A percentile compares a stretch with the other conserved stretches of the same genome.
Conservation (phyloP, 2,797 vertebrate genomes). For the Threskiornis aethiopicus region DNA sequence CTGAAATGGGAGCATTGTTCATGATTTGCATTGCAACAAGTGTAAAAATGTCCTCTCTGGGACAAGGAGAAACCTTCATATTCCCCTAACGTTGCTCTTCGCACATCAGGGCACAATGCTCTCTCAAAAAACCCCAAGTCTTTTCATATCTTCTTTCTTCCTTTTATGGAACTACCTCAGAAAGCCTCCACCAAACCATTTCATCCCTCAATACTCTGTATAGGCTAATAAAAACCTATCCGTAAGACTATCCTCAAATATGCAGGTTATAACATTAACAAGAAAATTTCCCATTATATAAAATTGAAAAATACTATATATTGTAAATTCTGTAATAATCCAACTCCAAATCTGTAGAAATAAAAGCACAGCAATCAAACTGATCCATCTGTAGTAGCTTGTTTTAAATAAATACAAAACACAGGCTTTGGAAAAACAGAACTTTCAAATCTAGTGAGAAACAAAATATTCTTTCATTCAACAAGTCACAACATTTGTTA, state of each 20-base stretch:
- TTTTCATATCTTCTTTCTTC: not conserved
- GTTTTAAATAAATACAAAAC: not conserved
- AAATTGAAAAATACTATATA: not conserved
- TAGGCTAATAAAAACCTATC: not conserved
- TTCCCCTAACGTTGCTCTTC: not conserved
- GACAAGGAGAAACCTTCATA: not conserved
- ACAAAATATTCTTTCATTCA: not conserved
- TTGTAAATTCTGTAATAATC: not conserved
- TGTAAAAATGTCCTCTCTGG: rapidly evolving
- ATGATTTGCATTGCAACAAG: not conserved
- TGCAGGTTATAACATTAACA: not conserved
- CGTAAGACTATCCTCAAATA: not conserved
- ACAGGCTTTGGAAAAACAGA: not conserved
- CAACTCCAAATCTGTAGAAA: not conserved
- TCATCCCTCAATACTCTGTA: not conserved
- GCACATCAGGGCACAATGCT: not conserved
- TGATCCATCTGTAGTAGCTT: not conserved
- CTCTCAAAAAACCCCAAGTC: rapidly evolving
- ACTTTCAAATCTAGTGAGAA: not conserved
- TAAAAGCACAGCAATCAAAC: not conserved
- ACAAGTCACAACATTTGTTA: not conserved
- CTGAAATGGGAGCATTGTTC: not conserved
- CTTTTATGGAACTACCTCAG: not conserved
- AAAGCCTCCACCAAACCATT: not conserved
- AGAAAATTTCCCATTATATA: not conserved